A percentile compares a stretch with the other conserved stretches of the same genome.
Conservation (phyloP, 2,888 invertebrate genomes). For the Coremacera marginata region DNA sequence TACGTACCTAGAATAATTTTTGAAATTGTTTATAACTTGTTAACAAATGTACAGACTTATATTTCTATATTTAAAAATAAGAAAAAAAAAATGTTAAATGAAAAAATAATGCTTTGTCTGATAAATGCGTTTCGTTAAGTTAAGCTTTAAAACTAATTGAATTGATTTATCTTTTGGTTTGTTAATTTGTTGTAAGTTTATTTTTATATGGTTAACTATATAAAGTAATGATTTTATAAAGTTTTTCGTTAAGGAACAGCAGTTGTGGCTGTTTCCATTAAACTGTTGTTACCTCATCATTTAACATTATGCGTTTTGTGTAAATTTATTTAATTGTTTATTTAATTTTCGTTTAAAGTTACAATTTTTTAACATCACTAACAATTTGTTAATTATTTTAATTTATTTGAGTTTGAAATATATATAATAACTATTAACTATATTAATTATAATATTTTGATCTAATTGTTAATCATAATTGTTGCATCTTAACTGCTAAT, state of each 20-base stretch:
- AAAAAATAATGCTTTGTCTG: neutral
- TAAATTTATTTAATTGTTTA: conserved; percentile 15
- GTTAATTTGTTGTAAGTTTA: neutral
- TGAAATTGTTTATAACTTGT: conserved; percentile 47
- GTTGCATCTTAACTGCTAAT: conserved; percentile 31
- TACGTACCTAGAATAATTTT: conserved; percentile 32
- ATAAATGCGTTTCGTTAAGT: conserved; percentile 34
- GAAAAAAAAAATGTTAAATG: conserved; percentile 15
- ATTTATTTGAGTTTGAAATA: conserved; percentile 27
- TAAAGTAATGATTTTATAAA: neutral
- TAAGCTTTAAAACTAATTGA: conserved; percentile 16
- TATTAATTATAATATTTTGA: conserved; percentile 46
- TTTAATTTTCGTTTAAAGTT: conserved; percentile 6
- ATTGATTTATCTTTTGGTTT: neutral
- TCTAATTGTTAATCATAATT: conserved; percentile 50
- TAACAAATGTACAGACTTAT: conserved; percentile 63
- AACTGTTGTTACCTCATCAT: neutral
- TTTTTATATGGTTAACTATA: neutral
- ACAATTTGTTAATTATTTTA: conserved; percentile 25
- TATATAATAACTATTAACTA: conserved; percentile 29
- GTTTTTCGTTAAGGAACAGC: neutral
- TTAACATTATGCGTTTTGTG: neutral
- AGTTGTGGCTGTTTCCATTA: neutral
- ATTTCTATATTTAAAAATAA: conserved; percentile 37
- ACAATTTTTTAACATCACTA: conserved; percentile 32